A percentile compares a stretch with the other conserved stretches of the same genome.
Conservation (phyloP, 2,113 vertebrate genomes). For the Xiphophorus hellerii region DNA sequence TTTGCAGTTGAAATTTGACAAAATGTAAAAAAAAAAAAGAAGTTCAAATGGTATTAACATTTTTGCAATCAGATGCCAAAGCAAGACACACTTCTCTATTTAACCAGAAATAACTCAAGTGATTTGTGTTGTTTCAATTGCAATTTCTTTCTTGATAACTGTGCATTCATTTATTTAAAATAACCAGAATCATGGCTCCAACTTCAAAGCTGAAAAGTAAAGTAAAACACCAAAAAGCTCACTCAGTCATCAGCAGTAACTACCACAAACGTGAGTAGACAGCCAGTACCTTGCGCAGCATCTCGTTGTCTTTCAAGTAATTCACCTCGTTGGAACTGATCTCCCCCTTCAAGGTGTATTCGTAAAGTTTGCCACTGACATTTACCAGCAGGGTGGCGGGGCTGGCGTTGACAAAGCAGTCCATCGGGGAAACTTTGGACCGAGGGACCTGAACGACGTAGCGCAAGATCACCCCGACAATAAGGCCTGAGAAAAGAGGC, state of each 20-base stretch:
- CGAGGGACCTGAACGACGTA: constrained; percentile 90
- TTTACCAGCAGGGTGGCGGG: constrained; percentile 93
- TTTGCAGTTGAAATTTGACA: background rate
- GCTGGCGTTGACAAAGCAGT: constrained; percentile 90
- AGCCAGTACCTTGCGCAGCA: constrained; percentile 92
- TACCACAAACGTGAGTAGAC: background rate
- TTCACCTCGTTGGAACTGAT: constrained; percentile 86
- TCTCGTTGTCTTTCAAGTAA: constrained; percentile 92
- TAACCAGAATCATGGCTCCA: too few relatives aligned
- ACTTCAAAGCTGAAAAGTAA: background rate
- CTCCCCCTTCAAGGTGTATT: constrained; percentile 95
- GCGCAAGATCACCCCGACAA: constrained; percentile 92
- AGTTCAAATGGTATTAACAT: background rate
- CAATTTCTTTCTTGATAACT: background rate
- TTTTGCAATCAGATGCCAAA: background rate
- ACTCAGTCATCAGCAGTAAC: too few relatives aligned
- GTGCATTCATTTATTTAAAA: background rate
- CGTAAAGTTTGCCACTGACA: constrained; percentile 93
- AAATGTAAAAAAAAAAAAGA: background rate
- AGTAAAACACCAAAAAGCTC: background rate
- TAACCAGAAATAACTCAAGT: background rate
- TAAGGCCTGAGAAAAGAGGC: constrained; percentile 80
- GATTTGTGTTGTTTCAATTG: background rate
- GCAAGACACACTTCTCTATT: background rate
- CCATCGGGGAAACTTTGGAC: constrained; percentile 61